Evolutionary conservation across 1,140 invertebrate species (phyloP), one percentile per base, ranked within the genome.

Genomic region (Monomorium pharaonis): DNA sequence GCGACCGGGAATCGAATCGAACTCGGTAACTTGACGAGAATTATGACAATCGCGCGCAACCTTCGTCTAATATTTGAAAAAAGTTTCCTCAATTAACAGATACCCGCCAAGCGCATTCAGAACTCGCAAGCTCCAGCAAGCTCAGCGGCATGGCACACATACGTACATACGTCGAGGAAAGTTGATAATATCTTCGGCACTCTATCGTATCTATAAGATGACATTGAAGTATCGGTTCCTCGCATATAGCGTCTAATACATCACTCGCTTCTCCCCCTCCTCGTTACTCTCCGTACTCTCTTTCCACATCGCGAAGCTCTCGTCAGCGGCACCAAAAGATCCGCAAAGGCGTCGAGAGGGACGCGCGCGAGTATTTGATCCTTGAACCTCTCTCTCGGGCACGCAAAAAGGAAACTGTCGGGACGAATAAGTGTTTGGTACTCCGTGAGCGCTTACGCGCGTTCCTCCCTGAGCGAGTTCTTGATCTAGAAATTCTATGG

Each of bases 311-410:
- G 42, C 74, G 37, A n/a, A 47, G 30, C 33, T 80, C 42, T 51
- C 30, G 44, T 51, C 62, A 10, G 42, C 14, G n/a, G 24, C 27
- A 33, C 44, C n/a, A 54, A 80, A 80, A 80, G 62, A 30, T 80
- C 16, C 77, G 62, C 44, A 47, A 30, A 18, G 9, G 44, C 33
- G 47, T 30, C 44, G 42, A 56, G 47, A 33, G 14, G 33, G 60
- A 67, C 60, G 60, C 27, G 24, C 42, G n/a, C 7, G 33, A 72
- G 78, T 72, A 69, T 83, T 83, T 83, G 78, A 83, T 83, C 67
- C 51, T 83, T 83, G 54, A 81, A 72, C 37, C 58, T 24, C 7
- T 72, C 51, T 72, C 21, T 16, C 21, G 42, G 27, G 51, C 51
- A 30, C 78, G 51, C 42, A 72, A 72, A 51, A 72, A 58, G 78